Conservation (phyloP, 2,113 vertebrate species). For the Girardinichthys multiradiatus region DNA sequence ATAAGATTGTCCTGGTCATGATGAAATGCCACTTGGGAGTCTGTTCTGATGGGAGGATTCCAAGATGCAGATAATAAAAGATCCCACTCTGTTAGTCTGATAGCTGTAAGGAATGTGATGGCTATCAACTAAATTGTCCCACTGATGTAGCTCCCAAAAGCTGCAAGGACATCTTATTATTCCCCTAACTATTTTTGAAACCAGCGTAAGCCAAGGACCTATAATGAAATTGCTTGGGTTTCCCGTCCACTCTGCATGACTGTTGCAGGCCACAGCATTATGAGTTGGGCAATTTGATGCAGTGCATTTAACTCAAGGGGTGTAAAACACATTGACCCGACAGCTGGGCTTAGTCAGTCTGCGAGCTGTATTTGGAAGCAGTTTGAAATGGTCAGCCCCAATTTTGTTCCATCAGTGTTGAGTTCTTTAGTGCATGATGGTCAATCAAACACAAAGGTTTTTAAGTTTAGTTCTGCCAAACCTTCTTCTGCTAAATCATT, state of each 20-base stretch:
- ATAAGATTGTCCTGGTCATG: constrained; percentile 86
- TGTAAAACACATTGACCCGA: constrained; percentile 67
- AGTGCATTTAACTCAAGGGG: constrained; percentile 64
- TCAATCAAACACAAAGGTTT: constrained; percentile 49
- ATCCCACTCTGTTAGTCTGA: constrained; percentile 60
- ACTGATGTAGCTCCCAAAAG: constrained; percentile 60
- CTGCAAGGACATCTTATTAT: constrained; percentile 54
- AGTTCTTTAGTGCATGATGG: constrained; percentile 47
- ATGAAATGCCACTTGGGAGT: constrained; percentile 82
- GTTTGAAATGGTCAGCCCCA: constrained; percentile 62
- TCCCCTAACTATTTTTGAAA: constrained; percentile 38
- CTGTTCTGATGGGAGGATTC: constrained; percentile 72
- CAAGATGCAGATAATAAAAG: constrained; percentile 68
- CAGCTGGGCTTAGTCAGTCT: constrained; percentile 59
- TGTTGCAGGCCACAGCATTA: constrained; percentile 29
- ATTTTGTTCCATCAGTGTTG: constrained; percentile 56
- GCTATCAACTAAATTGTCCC: constrained; percentile 51
- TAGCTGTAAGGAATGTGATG: constrained; percentile 51
- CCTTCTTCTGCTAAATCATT: constrained; percentile 38
- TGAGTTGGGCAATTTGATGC: constrained; percentile 62
- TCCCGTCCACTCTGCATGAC: constrained; percentile 11
- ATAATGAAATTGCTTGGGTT: constrained; percentile 39
- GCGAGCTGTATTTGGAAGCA: constrained; percentile 53
- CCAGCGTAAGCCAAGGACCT: constrained; percentile 27
- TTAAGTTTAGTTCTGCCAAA: constrained; percentile 27